These are phyloP conservation scores for Parapsyche elsis DNA, from an alignment of 1,140 invertebrate species.

Conservation along the genomic window DNA sequence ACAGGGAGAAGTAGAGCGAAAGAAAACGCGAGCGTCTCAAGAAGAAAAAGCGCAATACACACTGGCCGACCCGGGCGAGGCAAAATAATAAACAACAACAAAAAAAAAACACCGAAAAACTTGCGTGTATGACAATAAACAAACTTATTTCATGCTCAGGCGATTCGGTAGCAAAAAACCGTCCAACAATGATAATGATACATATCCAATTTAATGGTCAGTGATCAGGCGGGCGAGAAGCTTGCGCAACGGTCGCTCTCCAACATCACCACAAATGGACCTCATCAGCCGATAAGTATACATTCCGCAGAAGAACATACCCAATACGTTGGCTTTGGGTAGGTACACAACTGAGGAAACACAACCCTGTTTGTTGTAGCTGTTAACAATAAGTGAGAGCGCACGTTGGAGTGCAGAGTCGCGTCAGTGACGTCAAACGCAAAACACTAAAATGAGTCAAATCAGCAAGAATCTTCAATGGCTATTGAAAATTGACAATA, in stretches of 20 bases:
- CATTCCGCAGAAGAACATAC: too few species aligned
- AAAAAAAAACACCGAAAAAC: too few species aligned
- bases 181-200: slow-evolving; percentile 47
- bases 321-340: too few species aligned
- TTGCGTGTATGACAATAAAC: slow-evolving; percentile 52
- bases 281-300: too few species aligned
- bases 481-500: too few species aligned
- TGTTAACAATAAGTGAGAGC: too few species aligned
- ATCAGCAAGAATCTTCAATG: too few species aligned
- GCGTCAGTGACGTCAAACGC: too few species aligned
- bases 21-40: background rate
- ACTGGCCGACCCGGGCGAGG: background rate
- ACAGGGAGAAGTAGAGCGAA: background rate
- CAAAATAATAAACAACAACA: slow-evolving; percentile 33
- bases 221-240: slow-evolving; percentile 44
- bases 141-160: slow-evolving; percentile 55
- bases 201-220: slow-evolving; percentile 56
- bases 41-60: slow-evolving; percentile 12
- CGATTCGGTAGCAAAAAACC: slow-evolving; percentile 43
- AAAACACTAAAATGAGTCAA: too few species aligned
- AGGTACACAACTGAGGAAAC: too few species aligned
- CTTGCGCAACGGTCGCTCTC: slow-evolving; percentile 39
- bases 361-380: too few species aligned
- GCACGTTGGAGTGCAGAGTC: too few species aligned
- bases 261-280: slow-evolving; percentile 19